Conservation (phyloP, 2,113 vertebrate genomes). For the Speoplatyrhinus poulsoni region DNA sequence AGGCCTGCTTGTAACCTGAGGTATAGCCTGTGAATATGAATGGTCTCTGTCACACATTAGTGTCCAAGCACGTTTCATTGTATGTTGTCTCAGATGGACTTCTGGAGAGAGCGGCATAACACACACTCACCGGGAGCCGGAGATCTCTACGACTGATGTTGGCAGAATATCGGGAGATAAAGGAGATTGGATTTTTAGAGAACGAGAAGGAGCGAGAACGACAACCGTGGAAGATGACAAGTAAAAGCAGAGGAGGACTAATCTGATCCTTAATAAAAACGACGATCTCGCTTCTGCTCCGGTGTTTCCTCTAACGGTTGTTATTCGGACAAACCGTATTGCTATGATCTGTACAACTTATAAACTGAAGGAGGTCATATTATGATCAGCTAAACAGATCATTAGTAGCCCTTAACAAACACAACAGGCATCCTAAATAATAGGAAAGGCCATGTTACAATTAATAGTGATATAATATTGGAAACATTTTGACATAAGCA, state of each 20-base stretch:
- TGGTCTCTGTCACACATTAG: neutral
- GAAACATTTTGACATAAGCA: too few relatives aligned
- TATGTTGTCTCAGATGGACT: slow-evolving; percentile 30
- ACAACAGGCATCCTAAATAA: neutral
- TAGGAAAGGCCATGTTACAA: neutral
- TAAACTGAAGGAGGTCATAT: slow-evolving; percentile 14
- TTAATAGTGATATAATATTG: too few relatives aligned
- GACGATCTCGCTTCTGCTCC: slow-evolving; percentile 47
- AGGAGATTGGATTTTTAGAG: slow-evolving; percentile 51
- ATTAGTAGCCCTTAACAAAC: neutral
- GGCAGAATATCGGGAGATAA: slow-evolving; percentile 42
- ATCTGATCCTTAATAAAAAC: slow-evolving; percentile 22
- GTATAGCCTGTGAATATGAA: neutral
- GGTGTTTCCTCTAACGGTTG: slow-evolving; percentile 43
- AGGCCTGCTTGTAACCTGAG: too few relatives aligned
- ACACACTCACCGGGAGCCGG: slow-evolving; percentile 41
- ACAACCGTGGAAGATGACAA: slow-evolving; percentile 39
- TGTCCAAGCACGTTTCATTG: neutral
- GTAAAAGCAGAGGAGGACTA: slow-evolving; percentile 17
- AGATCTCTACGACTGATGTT: slow-evolving; percentile 23
- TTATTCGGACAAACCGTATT: neutral
- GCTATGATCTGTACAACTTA: slow-evolving; percentile 11
- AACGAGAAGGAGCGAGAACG: slow-evolving; percentile 26
- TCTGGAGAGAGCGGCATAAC: slow-evolving; percentile 1
- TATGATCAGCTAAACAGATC: slow-evolving; percentile 14